Base-by-base conservation (phyloP, 2,888 invertebrate species). In the Brenthis ino region DNA sequence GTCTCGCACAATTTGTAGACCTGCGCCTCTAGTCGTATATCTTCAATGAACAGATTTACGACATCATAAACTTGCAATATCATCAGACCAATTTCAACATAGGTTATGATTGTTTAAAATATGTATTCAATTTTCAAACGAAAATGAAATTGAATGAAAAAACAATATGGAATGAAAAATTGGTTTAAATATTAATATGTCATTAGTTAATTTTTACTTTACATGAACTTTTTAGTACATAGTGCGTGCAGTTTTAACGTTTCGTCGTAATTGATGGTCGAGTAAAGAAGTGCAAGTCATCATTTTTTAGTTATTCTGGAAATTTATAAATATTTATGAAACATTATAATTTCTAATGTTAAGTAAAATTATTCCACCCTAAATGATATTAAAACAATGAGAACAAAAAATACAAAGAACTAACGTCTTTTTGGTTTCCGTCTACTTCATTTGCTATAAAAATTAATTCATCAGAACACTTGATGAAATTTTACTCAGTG, bases 11-110 rank as follows among this genome's bases (percentile, higher is more conserved):
- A 83, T 82, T 82, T 83, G 86, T 85, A 84, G 80, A 79, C 77
- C 81, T 79, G 77, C 77, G n/a, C 80, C 77, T 80, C 82, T 82
- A 84, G 82, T 85, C 78, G 89, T 89, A 91, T 90, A 91, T 89
- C 86, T 83, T 73, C 67, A 75, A 76, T 79, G 84, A 83, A 80
- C 82, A 82, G 86, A 89, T 89, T 90, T 90, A 91, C 86, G 84
- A 80, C 81, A 80, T 86, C 78, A 85, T 89, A 89, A 89, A 90
- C 85, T 85, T 85, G 87, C 82, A 85, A 43, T 43, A 43, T 8
- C 88, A 87, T 85, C 88, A 85, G 87, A 84, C 79, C 79, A 81
- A 83, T 79, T 82, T 65, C 50, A 57, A 57, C 50, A 57, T 54
- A 33, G 16, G 13, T 28, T 11, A 54, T 16, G 2, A 37, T n/a